phyloP scores from a whole-genome alignment of 2,797 vertebrate genomes.

The Paguma larvata region DNA sequence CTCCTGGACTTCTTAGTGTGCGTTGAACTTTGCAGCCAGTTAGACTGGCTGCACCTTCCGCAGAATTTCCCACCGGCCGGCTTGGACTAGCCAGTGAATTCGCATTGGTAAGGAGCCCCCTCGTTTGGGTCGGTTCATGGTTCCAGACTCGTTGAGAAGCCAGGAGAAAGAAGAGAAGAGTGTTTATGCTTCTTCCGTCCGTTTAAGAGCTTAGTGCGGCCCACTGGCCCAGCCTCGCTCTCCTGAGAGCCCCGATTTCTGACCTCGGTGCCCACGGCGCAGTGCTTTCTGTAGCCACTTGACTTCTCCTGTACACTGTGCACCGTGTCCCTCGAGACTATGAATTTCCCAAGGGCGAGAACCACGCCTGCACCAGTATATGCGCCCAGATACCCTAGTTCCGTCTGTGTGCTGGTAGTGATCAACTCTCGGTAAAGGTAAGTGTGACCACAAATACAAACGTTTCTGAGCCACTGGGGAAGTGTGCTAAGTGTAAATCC shows the following conservation, averaged over 20 bases:
- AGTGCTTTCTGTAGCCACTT: neutral
- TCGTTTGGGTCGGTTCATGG: neutral
- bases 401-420: neutral
- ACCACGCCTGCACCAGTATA: neutral
- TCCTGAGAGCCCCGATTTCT: neutral
- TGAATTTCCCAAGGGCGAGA: conserved; percentile 1
- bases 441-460: neutral
- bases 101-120: neutral
- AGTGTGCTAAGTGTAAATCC: neutral
- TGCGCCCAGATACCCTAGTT: neutral
- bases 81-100: neutral
- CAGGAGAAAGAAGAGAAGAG: neutral
- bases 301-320: neutral
- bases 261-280: neutral
- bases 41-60: neutral
- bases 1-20: neutral
- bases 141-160: conserved; percentile 18
- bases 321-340: neutral
- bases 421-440: conserved; percentile 8
- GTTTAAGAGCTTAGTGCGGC: neutral
- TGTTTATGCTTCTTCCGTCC: neutral
- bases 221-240: neutral
- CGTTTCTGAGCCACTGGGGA: conserved; percentile 22
- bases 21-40: neutral
- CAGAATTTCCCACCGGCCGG: neutral